A percentile compares a stretch with the other conserved stretches of the same genome.
Conservation (phyloP, 2,113 vertebrate genomes). For the Oncorhynchus mykiss region DNA sequence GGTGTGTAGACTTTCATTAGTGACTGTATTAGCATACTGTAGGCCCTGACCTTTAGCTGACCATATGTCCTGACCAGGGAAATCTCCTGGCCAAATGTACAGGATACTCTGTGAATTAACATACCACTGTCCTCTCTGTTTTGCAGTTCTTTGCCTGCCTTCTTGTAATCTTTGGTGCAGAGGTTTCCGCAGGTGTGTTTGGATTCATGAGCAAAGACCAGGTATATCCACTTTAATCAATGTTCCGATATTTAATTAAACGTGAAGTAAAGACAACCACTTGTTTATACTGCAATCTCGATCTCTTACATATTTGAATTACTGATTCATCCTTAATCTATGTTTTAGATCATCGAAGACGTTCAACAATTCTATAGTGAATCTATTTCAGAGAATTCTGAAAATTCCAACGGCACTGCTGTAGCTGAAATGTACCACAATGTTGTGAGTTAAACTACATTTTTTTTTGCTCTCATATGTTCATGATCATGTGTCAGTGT, state of each 20-base stretch:
- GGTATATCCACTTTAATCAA: slow-evolving; percentile 61
- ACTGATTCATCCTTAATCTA: not conserved
- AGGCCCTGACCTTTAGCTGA: too few relatives aligned
- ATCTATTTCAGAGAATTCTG: slow-evolving; percentile 57
- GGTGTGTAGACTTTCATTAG: too few relatives aligned
- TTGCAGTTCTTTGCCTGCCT: slow-evolving; percentile 93
- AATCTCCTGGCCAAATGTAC: too few relatives aligned
- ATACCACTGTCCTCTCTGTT: slow-evolving; percentile 40
- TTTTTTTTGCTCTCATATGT: not conserved
- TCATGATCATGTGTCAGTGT: too few relatives aligned
- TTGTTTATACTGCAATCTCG: not conserved
- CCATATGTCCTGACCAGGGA: too few relatives aligned
- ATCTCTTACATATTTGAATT: too few relatives aligned
- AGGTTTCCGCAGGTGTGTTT: slow-evolving; percentile 92
- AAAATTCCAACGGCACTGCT: slow-evolving; percentile 53
- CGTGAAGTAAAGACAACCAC: not conserved
- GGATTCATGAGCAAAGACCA: slow-evolving; percentile 89
- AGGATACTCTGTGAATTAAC: too few relatives aligned
- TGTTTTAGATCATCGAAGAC: slow-evolving; percentile 82
- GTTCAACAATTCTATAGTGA: slow-evolving; percentile 84
- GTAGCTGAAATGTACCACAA: slow-evolving; percentile 56
- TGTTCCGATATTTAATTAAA: not conserved
- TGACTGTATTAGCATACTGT: too few relatives aligned
- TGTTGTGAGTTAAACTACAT: slow-evolving; percentile 53
- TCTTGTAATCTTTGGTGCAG: slow-evolving; percentile 93